Conservation (phyloP, 35 echinoderm and acorn worm genomes). For the Antedon bifida region DNA sequence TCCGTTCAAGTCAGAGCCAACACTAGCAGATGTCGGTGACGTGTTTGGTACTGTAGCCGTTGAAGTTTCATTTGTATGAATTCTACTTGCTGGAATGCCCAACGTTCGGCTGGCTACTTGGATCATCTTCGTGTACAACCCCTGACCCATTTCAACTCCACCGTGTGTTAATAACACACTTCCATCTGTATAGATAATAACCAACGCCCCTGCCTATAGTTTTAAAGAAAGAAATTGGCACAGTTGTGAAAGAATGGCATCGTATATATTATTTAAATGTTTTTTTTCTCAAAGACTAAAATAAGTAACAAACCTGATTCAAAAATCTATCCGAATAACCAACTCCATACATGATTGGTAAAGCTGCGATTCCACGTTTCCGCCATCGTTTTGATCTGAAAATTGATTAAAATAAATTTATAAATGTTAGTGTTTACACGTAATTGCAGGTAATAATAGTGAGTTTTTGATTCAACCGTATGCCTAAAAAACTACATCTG, state of each 20-base stretch:
- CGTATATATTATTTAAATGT: too few species aligned
- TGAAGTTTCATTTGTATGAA: constrained; percentile 53
- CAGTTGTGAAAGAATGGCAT: not conserved
- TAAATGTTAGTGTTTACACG: too few species aligned
- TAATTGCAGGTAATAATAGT: too few species aligned
- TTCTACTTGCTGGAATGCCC: constrained; percentile 34
- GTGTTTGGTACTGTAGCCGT: constrained; percentile 72
- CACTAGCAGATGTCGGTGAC: constrained; percentile 57
- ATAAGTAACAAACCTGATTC: constrained; percentile 50
- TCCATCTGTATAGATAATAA: constrained; percentile 73
- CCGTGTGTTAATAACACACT: constrained; percentile 49
- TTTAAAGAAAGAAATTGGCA: not conserved
- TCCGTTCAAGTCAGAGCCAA: constrained; percentile 59
- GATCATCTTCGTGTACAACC: constrained; percentile 71
- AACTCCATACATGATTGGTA: constrained; percentile 59
- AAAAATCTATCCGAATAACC: constrained; percentile 15
- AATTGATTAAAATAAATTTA: not conserved
- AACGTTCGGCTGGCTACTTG: constrained; percentile 63
- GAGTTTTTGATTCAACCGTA: too few species aligned
- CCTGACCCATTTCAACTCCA: constrained; percentile 88
- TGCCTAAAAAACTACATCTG: too few species aligned
- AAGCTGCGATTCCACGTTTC: constrained; percentile 63
- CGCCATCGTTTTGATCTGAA: constrained; percentile 65
- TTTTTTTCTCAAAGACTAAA: too few species aligned
- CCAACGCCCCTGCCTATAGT: constrained; percentile 48